Evolutionary conservation across 2,113 vertebrate genomes (phyloP).

Genomic region (Anthoscopus minutus): DNA sequence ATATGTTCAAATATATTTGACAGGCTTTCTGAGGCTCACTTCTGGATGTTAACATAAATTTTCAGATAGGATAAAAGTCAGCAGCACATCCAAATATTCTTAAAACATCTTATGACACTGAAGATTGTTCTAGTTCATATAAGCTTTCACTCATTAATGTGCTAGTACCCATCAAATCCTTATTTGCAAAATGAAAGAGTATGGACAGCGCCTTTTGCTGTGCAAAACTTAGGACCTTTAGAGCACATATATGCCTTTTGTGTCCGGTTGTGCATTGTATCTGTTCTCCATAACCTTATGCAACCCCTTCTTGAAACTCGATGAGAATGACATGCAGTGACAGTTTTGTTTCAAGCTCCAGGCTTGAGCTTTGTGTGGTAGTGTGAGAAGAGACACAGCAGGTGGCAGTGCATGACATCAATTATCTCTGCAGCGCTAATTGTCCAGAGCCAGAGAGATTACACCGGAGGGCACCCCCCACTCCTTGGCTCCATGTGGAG

Average conservation of each 20-base stretch:
- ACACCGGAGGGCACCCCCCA: neutral
- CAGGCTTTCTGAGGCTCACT: neutral
- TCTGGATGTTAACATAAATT: neutral
- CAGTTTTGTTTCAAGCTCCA: neutral
- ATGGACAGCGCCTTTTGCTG: neutral
- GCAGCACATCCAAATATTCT: neutral
- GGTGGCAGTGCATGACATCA: conserved; percentile 70
- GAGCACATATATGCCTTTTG: neutral
- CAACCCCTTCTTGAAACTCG: neutral
- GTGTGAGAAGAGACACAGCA: conserved; percentile 59
- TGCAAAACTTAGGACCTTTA: neutral
- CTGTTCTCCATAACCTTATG: neutral
- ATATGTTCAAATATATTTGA: neutral
- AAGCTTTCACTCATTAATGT: neutral
- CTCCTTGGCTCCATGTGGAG: neutral
- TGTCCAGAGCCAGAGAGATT: neutral
- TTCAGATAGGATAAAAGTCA: neutral
- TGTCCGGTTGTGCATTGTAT: neutral
- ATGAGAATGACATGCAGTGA: neutral
- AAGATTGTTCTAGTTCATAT: neutral
- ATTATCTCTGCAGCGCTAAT: neutral
- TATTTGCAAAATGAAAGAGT: neutral
- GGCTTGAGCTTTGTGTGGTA: neutral
- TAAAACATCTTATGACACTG: neutral
- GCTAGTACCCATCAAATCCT: neutral